phyloP scores from a whole-genome alignment of 2,113 vertebrate genomes.

The Cynocephalus volans region DNA sequence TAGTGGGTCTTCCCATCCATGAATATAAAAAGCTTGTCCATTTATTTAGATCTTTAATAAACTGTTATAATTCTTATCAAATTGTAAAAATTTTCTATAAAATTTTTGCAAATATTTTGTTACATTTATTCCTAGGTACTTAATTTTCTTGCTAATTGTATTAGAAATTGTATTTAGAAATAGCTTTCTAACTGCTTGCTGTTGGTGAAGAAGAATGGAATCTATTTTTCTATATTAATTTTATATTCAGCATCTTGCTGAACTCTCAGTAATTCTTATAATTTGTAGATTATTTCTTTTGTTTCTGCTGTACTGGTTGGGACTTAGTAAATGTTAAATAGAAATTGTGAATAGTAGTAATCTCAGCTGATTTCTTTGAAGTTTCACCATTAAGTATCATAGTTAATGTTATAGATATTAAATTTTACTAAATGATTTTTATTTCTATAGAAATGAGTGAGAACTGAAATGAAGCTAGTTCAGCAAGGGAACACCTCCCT shows the following conservation, averaged over 20 bases:
- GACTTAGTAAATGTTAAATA: background rate
- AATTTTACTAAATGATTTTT: slow-evolving; percentile 26
- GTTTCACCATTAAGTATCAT: background rate
- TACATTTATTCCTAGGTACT: background rate
- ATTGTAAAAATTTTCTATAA: background rate
- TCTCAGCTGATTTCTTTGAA: background rate
- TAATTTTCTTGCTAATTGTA: background rate
- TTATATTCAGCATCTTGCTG: background rate
- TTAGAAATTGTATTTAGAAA: background rate
- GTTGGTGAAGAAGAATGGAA: background rate
- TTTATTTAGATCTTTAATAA: background rate
- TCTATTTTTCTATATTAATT: background rate
- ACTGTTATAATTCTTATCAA: background rate
- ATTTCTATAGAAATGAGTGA: background rate
- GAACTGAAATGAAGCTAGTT: background rate
- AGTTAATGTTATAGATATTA: background rate
- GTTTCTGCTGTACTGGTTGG: background rate
- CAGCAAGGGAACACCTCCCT: background rate
- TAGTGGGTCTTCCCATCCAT: background rate
- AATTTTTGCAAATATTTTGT: background rate
- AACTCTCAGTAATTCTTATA: background rate
- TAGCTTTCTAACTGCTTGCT: background rate
- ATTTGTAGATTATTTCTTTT: background rate
- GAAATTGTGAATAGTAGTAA: background rate
- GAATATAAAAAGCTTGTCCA: background rate